Evolutionary conservation across 2,797 vertebrate genomes (phyloP), one percentile per base, ranked within the genome.

Genomic region (Enteromius thamalakanensis): DNA sequence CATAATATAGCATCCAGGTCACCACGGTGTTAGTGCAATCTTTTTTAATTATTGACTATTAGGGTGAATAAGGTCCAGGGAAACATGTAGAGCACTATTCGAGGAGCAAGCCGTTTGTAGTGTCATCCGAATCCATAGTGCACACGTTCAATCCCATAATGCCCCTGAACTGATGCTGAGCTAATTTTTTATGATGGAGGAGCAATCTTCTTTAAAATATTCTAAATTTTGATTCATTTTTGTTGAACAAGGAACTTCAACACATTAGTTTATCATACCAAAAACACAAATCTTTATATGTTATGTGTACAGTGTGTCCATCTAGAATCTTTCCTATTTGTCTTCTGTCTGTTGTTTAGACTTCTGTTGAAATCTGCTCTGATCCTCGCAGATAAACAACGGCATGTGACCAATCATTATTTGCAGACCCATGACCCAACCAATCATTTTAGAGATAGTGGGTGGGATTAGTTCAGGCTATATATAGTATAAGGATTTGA

Each of bases 381-480:
- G 21, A 77, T 83, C 77, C 83, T 86, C 80, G 42, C 76, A 78
- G 82, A 86, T 82, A 74, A 83, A 80, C 80, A 82, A 83, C 53
- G 34, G 29, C 40, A 85, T 85, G 37, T 71, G 55, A 60, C 49
- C 21, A 45, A 71, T 88, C 78, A 78, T 84, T 86, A 76, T 81
- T 70, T 81, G 68, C 45, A 70, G 80, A 40, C 47, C 69, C 62
- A 51, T 69, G 67, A 81, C 62, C 77, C 77, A 81, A 60, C 60
- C 76, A 81, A 79, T 81, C 81, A 83, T 88, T 81, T 81, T 17
- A 29, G 80, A 81, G 23, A 47, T 72, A 90, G 89, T 85, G 82
- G 87, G 81, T 32, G 85, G 87, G 70, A 85, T 84, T 85, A 84
- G 75, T 45, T 42, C 64, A 82, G 62, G 68, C 76, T 79, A 76